Conservation (phyloP, 2,797 vertebrate species). For the Chloroceryle inda region DNA sequence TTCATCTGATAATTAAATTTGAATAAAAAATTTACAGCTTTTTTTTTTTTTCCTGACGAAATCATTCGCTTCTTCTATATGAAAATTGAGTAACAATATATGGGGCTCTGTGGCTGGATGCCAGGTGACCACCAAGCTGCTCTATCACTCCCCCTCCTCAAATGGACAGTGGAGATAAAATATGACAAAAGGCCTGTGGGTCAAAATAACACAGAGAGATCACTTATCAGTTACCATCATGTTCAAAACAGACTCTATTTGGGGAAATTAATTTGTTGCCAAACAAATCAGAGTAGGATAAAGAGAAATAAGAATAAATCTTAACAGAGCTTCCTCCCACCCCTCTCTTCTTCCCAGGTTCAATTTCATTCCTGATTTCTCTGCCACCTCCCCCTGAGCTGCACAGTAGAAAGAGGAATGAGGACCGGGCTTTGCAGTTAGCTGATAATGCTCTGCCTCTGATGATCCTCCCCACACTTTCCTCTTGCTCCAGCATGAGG, state of each 20-base stretch:
- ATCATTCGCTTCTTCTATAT: background rate
- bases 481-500: background rate
- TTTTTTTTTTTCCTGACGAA: background rate
- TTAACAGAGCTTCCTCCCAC: background rate
- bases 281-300: background rate
- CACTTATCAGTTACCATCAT: background rate
- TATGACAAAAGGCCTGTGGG: background rate
- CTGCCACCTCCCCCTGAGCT: fast-evolving
- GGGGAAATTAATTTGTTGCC: background rate
- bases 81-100: background rate
- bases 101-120: background rate
- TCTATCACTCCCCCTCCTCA: background rate
- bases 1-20: background rate
- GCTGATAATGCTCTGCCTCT: background rate
- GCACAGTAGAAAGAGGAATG: background rate
- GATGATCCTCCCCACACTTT: background rate
- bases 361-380: background rate
- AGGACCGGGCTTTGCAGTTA: background rate
- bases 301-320: background rate
- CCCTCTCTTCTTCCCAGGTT: background rate
- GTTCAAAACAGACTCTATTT: background rate
- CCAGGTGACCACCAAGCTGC: fast-evolving
- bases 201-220: background rate
- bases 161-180: background rate
- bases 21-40: background rate